Evolutionary conservation across 2,888 invertebrate species (phyloP), one percentile per base, ranked within the genome.

Genomic region (Dione juno): DNA sequence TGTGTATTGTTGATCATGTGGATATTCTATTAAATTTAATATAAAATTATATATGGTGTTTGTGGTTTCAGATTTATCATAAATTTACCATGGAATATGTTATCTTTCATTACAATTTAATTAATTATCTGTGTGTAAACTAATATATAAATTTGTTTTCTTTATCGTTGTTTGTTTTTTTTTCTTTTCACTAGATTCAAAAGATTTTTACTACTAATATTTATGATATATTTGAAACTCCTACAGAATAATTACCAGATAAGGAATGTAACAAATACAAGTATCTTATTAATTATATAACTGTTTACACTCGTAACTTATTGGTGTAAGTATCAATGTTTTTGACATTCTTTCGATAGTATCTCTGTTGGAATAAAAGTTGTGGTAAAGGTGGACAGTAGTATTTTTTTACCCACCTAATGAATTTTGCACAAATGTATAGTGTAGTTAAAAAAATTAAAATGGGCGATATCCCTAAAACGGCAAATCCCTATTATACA

Each of bases 271-370:
- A 43, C 14, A n/a, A n/a, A 28, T 14, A 28, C 43, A 28, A 35
- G 45, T 45, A 45, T n/a, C 28, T 21, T 41, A 43, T 45, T 45
- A 28, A 28, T 61, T 35, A 16, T 45, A 45, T 28, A n/a, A 48
- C 35, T 11, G 16, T 61, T 28, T 61, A 61, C 61, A 28, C 3
- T 61, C 45, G 28, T 61, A 61, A 61, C 61, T 45, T 35, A 45
- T 61, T n/a, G 45, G 61, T 61, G 28, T 64, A 50, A 64, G 16
- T 16, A 19, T 21, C 14, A 50, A 63, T 48, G 53, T 66, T 84
- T 80, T 79, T 82, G 85, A 90, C 90, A 90, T 91, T 90, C 90
- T 90, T 88, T 70, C 66, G 77, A 79, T 84, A 83, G 79, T 85
- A 83, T 85, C 80, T 83, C 63, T 86, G 86, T 86, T 88, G 82